A percentile compares a stretch with the other conserved stretches of the same genome.
Evolutionary conservation across 2,113 vertebrate species (phyloP).

Genomic region (Paralichthys olivaceus): DNA sequence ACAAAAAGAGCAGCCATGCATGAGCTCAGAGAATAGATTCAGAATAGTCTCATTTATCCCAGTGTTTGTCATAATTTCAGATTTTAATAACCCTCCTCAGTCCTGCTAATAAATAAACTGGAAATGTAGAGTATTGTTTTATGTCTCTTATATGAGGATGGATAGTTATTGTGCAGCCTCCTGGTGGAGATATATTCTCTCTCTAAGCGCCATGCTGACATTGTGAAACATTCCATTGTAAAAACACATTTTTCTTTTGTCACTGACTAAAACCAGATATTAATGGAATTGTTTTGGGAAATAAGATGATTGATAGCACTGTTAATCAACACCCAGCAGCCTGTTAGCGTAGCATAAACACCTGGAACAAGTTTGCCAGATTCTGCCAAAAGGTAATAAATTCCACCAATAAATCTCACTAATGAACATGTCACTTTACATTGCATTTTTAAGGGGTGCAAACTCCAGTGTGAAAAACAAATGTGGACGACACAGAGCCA

Average conservation of each 20-base stretch:
- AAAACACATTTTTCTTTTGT: background rate
- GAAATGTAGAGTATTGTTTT: background rate
- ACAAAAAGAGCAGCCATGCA: conserved; percentile 26
- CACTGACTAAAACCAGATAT: conserved; percentile 10
- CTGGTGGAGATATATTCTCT: background rate
- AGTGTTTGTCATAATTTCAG: background rate
- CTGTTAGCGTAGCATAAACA: too few species aligned
- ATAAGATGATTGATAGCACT: too few species aligned
- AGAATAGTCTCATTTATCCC: background rate
- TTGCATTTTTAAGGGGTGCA: too few species aligned
- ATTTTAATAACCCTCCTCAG: too few species aligned
- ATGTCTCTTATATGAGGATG: background rate
- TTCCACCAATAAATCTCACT: too few species aligned
- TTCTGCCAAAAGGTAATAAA: too few species aligned
- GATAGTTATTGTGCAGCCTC: too few species aligned
- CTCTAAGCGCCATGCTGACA: background rate
- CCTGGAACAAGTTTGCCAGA: too few species aligned
- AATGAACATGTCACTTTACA: too few species aligned
- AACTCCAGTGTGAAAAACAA: background rate
- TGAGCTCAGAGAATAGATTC: conserved; percentile 5
- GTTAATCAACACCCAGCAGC: too few species aligned
- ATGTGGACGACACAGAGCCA: background rate
- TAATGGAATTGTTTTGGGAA: background rate
- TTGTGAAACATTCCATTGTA: conserved; percentile 3
- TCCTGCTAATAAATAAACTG: background rate